phyloP scores from a whole-genome alignment of 1,140 invertebrate genomes.

The Megalonaias nervosa region DNA sequence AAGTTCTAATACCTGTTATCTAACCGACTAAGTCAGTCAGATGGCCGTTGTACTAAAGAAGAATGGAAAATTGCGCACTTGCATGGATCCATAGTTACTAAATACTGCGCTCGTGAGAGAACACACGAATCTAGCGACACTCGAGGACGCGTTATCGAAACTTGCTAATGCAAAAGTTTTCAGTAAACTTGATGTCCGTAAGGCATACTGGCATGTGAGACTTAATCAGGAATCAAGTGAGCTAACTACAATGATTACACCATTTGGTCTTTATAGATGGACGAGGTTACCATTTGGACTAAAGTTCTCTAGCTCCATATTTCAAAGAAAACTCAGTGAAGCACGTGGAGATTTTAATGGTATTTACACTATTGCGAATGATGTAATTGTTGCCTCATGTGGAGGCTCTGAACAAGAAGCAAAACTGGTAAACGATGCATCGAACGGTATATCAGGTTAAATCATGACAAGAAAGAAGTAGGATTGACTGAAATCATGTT shows the following conservation, averaged over 20 bases:
- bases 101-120: too few relatives aligned
- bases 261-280: slow-evolving; percentile 67
- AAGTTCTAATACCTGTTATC: slow-evolving; percentile 27
- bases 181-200: too few relatives aligned
- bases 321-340: slow-evolving; percentile 30
- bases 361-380: slow-evolving; percentile 32
- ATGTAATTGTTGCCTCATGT: slow-evolving; percentile 30
- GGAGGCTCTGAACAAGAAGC: slow-evolving; percentile 14
- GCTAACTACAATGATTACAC: too few relatives aligned
- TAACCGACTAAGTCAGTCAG: slow-evolving; percentile 42
- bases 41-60: slow-evolving; percentile 40
- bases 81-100: slow-evolving; percentile 41
- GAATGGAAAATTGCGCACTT: slow-evolving; percentile 38
- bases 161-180: slow-evolving; percentile 57
- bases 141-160: slow-evolving; percentile 43
- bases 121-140: slow-evolving; percentile 26
- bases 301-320: slow-evolving; percentile 27
- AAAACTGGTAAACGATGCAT: slow-evolving; percentile 3
- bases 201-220: too few relatives aligned
- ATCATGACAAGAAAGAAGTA: too few relatives aligned
- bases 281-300: slow-evolving; percentile 70
- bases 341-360: slow-evolving; percentile 32
- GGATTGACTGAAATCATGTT: slow-evolving; percentile 56
- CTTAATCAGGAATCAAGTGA: too few relatives aligned
- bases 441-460: neutral